Evolutionary conservation across 1,140 invertebrate species (phyloP).

Genomic region (Drosophila sechellia): DNA sequence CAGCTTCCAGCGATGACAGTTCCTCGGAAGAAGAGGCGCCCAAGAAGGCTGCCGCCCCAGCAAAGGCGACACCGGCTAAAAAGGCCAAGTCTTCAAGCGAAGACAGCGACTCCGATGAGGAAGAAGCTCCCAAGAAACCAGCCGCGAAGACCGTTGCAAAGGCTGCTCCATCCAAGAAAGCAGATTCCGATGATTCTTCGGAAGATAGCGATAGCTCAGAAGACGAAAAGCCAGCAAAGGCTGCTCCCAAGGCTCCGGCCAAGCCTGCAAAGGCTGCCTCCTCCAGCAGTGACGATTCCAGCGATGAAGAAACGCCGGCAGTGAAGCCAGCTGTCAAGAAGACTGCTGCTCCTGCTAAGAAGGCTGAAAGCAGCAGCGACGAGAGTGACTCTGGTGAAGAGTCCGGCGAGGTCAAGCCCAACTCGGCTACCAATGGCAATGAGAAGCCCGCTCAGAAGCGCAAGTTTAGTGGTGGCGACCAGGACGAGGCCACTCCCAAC

Average conservation of each 20-base stretch:
- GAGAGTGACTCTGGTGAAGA: constrained; percentile 58
- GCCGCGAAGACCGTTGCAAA: constrained; percentile 21
- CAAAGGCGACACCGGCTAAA: constrained; percentile 2
- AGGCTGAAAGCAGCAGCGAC: constrained; percentile 59
- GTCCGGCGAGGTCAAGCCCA: constrained; percentile 55
- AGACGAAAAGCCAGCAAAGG: constrained; percentile 50
- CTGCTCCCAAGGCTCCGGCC: constrained; percentile 25
- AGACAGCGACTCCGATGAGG: constrained; percentile 57
- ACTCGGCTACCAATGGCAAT: constrained; percentile 51
- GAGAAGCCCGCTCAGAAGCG: constrained; percentile 67
- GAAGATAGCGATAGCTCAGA: constrained; percentile 60
- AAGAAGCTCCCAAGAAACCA: constrained; percentile 55
- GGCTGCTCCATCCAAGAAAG: constrained; percentile 37
- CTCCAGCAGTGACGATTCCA: constrained; percentile 45
- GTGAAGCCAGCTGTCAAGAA: constrained; percentile 70
- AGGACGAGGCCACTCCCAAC: constrained; percentile 68
- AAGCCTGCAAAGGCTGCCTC: constrained; percentile 44
- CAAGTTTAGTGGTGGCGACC: constrained; percentile 79
- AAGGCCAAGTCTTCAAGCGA: constrained; percentile 58
- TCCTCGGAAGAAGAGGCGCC: constrained; percentile 56
- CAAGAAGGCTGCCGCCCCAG: constrained; percentile 26
- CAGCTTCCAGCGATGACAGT: constrained; percentile 77
- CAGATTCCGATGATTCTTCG: constrained; percentile 60
- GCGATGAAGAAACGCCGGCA: constrained; percentile 71
- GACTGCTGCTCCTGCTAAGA: constrained; percentile 58